Percentiles rank a stretch among this genome's conserved stretches.
Conservation (phyloP, 2,113 vertebrate genomes). For the Naja naja region DNA sequence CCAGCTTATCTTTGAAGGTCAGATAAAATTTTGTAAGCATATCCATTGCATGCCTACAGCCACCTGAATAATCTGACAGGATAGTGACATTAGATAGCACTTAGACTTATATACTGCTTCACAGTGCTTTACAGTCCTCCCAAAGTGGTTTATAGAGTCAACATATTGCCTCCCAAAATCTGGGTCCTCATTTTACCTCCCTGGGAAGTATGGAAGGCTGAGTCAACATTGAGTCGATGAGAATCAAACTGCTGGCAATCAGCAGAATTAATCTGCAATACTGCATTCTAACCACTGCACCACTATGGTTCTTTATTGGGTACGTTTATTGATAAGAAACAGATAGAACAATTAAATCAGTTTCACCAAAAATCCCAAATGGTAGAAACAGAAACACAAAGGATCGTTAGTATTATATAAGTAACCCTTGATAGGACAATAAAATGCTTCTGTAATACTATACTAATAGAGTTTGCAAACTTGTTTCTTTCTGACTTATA, state of each 20-base stretch:
- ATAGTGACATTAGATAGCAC: accelerated
- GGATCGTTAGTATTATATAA: background rate
- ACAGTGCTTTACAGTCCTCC: background rate
- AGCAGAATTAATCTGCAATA: background rate
- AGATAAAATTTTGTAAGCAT: background rate
- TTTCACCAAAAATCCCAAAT: background rate
- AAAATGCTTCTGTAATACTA: background rate
- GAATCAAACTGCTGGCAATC: background rate
- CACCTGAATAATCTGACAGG: background rate
- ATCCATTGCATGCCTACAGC: background rate
- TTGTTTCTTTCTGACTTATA: background rate
- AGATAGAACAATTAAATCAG: background rate
- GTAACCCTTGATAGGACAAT: background rate
- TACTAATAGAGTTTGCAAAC: background rate
- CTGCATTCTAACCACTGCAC: background rate
- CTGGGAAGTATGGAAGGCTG: background rate
- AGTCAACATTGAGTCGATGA: background rate
- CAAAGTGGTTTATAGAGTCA: background rate
- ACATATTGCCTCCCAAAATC: background rate
- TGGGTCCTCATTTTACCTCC: background rate
- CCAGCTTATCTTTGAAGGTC: background rate
- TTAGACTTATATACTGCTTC: background rate
- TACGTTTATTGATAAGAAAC: background rate
- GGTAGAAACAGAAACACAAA: background rate
- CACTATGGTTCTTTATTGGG: background rate